phyloP scores from a whole-genome alignment of 2,888 invertebrate genomes.

The Heliconius cydno region DNA sequence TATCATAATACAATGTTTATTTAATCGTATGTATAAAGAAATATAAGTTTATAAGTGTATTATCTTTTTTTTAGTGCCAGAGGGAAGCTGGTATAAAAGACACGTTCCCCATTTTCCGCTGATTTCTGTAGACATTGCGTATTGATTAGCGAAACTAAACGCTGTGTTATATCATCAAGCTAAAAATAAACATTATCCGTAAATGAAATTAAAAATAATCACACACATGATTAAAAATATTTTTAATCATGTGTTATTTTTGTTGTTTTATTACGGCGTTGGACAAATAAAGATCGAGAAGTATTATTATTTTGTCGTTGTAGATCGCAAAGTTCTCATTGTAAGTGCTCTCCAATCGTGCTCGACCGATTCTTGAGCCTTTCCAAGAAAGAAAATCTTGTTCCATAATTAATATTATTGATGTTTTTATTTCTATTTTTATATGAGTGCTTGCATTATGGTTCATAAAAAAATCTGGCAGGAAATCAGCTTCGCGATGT shows the following conservation, averaged over 20 bases:
- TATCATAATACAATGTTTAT: background rate
- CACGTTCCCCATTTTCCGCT: no score
- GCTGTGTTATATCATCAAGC: no score
- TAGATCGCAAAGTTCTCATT: slow-evolving; percentile 46
- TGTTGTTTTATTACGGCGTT: background rate
- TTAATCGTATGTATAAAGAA: background rate
- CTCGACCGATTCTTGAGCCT: slow-evolving; percentile 48
- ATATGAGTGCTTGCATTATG: background rate
- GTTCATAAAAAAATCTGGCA: no score
- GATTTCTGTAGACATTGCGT: no score
- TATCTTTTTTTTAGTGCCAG: background rate
- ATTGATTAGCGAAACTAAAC: no score
- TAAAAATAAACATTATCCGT: no score
- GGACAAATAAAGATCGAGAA: slow-evolving; percentile 18
- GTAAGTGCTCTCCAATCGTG: slow-evolving; percentile 47
- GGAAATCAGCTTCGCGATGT: no score
- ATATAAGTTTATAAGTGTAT: background rate
- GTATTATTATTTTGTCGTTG: slow-evolving; percentile 42
- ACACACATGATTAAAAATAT: no score
- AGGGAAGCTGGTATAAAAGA: no score
- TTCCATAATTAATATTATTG: slow-evolving; percentile 48
- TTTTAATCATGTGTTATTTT: background rate
- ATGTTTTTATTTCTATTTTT: slow-evolving; percentile 30
- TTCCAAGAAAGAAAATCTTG: slow-evolving; percentile 45
- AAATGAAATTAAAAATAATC: no score